Evolutionary conservation across 2,797 vertebrate species (phyloP).

Genomic region (Poeciliopsis gracilis): DNA sequence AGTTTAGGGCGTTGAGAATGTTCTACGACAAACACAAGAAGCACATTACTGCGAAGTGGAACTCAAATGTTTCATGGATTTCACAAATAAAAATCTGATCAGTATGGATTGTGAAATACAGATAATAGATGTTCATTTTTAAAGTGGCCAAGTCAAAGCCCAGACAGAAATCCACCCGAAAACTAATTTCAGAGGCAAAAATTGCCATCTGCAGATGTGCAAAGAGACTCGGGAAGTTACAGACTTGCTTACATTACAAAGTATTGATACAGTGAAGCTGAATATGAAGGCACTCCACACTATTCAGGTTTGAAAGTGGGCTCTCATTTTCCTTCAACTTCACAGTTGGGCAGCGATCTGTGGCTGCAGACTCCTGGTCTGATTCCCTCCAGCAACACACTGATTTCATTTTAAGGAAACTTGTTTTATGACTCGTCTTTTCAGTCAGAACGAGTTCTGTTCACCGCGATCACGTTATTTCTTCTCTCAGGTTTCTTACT

Average conservation of each 20-base stretch:
- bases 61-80: neutral
- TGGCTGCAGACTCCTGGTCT: neutral
- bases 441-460: too few relatives aligned
- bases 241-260: neutral
- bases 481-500: too few relatives aligned
- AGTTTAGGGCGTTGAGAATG: too few relatives aligned
- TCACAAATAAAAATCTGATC: neutral
- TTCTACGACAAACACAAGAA: neutral
- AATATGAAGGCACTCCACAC: neutral
- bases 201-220: neutral
- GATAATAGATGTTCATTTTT: neutral
- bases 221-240: neutral
- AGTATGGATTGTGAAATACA: neutral
- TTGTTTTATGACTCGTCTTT: too few relatives aligned
- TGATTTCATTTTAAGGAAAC: neutral
- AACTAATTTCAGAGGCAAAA: neutral
- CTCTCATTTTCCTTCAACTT: neutral
- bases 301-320: neutral
- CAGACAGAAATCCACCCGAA: neutral
- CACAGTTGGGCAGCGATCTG: neutral
- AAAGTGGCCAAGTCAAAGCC: neutral
- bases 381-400: neutral
- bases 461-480: accelerated
- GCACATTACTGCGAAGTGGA: neutral
- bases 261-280: neutral